Percentiles rank a stretch among this genome's conserved stretches.
These are phyloP conservation scores for Salvelinus namaycush DNA, from an alignment of 2,113 vertebrate genomes.

Conservation along the genomic window DNA sequence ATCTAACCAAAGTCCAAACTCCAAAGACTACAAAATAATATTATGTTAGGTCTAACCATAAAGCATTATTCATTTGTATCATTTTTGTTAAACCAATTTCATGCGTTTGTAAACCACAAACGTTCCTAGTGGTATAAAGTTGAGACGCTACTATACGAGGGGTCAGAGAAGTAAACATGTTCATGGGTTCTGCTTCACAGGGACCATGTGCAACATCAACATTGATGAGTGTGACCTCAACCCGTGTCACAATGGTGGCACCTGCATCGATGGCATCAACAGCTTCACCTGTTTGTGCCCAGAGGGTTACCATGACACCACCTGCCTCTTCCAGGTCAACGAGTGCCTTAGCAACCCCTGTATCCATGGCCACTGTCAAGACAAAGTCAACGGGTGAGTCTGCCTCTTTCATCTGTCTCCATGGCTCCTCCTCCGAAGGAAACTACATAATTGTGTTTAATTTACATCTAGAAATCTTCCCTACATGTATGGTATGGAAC, in stretches of 20 bases:
- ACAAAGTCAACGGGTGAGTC: slow-evolving; percentile 87
- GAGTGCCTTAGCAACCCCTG: slow-evolving; percentile 95
- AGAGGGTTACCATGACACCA: slow-evolving; percentile 87
- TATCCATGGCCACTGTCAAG: slow-evolving; percentile 87
- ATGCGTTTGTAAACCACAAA: too few relatives aligned
- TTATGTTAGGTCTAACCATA: too few relatives aligned
- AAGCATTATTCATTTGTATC: too few relatives aligned
- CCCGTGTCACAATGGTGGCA: slow-evolving; percentile 93
- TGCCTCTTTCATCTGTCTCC: background rate
- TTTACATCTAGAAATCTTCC: background rate
- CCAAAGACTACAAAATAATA: too few relatives aligned
- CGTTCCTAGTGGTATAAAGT: too few relatives aligned
- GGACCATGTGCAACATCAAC: slow-evolving; percentile 90
- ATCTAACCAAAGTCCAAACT: too few relatives aligned
- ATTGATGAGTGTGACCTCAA: slow-evolving; percentile 86
- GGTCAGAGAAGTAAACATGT: background rate
- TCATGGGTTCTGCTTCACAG: slow-evolving; percentile 57
- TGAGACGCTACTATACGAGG: too few relatives aligned
- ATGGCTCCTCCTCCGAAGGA: background rate
- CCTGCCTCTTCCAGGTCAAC: slow-evolving; percentile 91
- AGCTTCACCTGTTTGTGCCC: slow-evolving; percentile 87
- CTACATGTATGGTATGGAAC: too few relatives aligned
- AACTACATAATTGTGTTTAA: background rate
- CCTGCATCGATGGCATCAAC: slow-evolving; percentile 86
- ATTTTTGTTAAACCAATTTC: too few relatives aligned